Percentiles rank a stretch among this genome's conserved stretches.
These are phyloP conservation scores for Saxicola maurus DNA, from an alignment of 2,797 vertebrate genomes.

Conservation along the genomic window DNA sequence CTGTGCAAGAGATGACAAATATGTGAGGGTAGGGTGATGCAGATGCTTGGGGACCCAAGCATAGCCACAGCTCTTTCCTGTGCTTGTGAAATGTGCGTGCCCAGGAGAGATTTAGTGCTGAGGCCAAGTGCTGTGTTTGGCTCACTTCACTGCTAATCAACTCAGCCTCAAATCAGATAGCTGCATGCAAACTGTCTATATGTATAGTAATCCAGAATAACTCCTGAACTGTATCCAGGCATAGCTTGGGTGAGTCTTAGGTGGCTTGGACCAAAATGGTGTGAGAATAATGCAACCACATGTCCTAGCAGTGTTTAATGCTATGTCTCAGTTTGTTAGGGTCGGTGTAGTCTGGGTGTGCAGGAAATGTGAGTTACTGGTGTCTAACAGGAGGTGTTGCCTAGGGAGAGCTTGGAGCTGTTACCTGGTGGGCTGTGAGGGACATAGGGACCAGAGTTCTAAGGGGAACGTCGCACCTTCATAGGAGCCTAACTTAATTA, in stretches of 20 bases:
- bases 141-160: background rate
- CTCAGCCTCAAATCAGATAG: background rate
- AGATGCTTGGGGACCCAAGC: background rate
- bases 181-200: background rate
- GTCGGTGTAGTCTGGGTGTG: background rate
- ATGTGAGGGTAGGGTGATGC: rapidly evolving
- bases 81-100: rapidly evolving
- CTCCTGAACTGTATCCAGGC: background rate
- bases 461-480: background rate
- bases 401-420: background rate
- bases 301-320: background rate
- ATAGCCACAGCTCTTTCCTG: background rate
- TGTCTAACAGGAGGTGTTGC: background rate
- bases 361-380: background rate
- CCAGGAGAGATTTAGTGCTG: background rate
- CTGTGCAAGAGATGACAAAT: background rate
- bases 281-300: rapidly evolving
- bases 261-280: background rate
- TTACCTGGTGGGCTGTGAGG: background rate
- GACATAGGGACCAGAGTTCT: rapidly evolving
- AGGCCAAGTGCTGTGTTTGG: background rate
- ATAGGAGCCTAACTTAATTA: background rate
- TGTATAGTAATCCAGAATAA: background rate
- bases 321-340: background rate
- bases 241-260: background rate